These are phyloP conservation scores for Lycocerus yunnanus DNA, from an alignment of 2,888 invertebrate genomes.

Conservation along the genomic window DNA sequence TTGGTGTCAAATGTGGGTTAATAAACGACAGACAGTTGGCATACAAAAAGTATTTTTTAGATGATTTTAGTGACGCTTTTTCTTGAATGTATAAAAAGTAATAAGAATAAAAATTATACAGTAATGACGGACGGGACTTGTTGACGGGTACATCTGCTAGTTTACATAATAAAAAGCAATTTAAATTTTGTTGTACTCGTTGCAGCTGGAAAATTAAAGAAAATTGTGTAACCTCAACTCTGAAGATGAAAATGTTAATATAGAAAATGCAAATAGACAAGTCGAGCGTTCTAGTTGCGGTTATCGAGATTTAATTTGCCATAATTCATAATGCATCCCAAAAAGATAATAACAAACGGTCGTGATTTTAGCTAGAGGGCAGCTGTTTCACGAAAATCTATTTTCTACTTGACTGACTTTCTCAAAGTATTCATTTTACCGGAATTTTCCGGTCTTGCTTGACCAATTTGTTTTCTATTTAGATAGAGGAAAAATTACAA, in stretches of 20 bases:
- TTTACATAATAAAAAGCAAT: background rate
- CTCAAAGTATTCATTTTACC: constrained; percentile 13
- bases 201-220: background rate
- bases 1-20: no score
- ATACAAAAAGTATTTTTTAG: no score
- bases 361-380: constrained; percentile 15
- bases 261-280: background rate
- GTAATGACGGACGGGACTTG: no score
- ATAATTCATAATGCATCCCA: constrained; percentile 16
- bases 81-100: no score
- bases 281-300: background rate
- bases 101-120: no score
- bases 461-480: constrained; percentile 14
- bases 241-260: background rate
- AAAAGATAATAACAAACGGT: constrained; percentile 8
- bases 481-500: background rate
- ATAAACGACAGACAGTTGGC: no score
- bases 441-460: constrained; percentile 13
- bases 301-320: background rate
- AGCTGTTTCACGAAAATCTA: constrained; percentile 18
- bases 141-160: no score
- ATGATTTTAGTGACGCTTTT: no score
- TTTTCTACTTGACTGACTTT: constrained; percentile 18
- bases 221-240: background rate
- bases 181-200: background rate